phyloP scores from a whole-genome alignment of 2,888 invertebrate genomes.

The Notocelia uddmanniana region DNA sequence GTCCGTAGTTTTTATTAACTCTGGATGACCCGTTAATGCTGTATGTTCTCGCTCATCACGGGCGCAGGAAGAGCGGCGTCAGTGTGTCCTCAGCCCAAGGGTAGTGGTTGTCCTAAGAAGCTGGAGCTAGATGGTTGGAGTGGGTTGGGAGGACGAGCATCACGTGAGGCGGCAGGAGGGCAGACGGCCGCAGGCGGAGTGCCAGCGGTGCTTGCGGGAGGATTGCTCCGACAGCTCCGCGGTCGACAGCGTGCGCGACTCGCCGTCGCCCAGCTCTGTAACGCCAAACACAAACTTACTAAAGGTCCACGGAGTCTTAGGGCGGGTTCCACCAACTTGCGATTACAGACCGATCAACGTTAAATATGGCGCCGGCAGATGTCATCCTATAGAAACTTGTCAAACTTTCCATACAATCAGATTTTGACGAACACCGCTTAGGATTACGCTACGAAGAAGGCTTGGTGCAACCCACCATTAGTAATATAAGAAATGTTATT shows the following conservation, averaged over 20 bases:
- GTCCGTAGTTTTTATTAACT: too few relatives aligned
- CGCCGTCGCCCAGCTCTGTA: conserved; percentile 73
- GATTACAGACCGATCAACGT: too few relatives aligned
- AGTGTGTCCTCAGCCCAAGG: not conserved
- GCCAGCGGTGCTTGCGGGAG: conserved; percentile 77
- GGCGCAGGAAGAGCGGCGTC: not conserved
- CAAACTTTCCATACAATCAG: too few relatives aligned
- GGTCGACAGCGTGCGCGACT: conserved; percentile 78
- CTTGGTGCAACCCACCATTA: too few relatives aligned
- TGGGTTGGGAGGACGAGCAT: conserved; percentile 50
- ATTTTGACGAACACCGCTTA: too few relatives aligned
- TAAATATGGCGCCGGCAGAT: too few relatives aligned
- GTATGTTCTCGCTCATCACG: too few relatives aligned
- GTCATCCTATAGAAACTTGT: too few relatives aligned
- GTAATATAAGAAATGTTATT: too few relatives aligned
- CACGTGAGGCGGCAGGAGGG: conserved; percentile 80
- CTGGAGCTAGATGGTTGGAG: not conserved
- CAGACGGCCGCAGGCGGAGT: conserved; percentile 79
- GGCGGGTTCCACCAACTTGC: too few relatives aligned
- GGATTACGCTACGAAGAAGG: too few relatives aligned
- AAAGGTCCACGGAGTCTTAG: not conserved
- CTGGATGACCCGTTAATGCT: not conserved
- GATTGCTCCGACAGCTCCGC: conserved; percentile 76
- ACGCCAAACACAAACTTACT: not conserved
- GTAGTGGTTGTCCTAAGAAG: too few relatives aligned